Evolutionary conservation across 2,888 invertebrate species (phyloP), one percentile per base, ranked within the genome.

Genomic region (Horisme vitalbata): DNA sequence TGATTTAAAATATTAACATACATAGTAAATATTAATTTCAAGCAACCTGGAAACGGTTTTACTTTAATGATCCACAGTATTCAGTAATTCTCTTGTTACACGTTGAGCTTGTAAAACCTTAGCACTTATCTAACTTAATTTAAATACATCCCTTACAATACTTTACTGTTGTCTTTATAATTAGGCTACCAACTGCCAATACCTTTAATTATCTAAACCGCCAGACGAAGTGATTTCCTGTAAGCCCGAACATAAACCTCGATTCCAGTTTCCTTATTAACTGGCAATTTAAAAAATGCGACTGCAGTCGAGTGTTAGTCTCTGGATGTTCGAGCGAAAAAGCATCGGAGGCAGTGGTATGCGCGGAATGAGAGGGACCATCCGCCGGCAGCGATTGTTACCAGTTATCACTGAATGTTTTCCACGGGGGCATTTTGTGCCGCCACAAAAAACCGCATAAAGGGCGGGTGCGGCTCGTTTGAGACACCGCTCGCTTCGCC

Each of bases 371-470:
- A 71, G 70, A 73, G 78, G 75, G 81, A 77, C 86, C 87, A 86
- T 89, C 89, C 90, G 88, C 79, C 88, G 85, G 86, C 87, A 79
- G 80, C 89, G 89, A 88, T 88, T 89, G 87, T 89, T 86, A 78
- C 87, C 87, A 86, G 89, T 87, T 89, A 89, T 89, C 88, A 88
- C 89, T 86, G 89, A 85, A 86, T 88, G 87, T 87, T 89, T 87
- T 88, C 82, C 86, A 83, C 81, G 70, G 80, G 79, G 75, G 85
- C 80, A 87, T 89, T 87, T 84, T 84, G 83, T 85, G 82, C 75
- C 75, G 83, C 78, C 79, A 84, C 86, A 88, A 88, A 89, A 88
- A 87, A 81, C 83, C 83, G 79, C 87, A 87, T 83, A 87, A 88
- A 88, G 87, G 89, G 83, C 85, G 82, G 82, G 79, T 77, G 80